These are phyloP conservation scores for Metaphire vulgaris DNA, from an alignment of 1,140 invertebrate species.

Conservation along the genomic window DNA sequence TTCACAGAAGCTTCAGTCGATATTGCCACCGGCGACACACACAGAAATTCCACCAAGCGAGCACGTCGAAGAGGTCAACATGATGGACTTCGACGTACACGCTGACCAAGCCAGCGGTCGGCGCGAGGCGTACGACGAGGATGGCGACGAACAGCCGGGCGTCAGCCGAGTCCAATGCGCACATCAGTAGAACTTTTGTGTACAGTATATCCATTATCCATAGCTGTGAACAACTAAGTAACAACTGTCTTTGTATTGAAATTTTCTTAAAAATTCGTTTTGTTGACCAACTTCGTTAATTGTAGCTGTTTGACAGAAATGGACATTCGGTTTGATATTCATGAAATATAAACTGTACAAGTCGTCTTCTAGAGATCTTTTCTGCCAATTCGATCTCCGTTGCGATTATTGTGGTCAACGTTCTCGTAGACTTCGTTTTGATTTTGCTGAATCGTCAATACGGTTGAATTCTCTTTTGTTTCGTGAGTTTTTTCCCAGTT, in stretches of 20 bases:
- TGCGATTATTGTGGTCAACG: background rate
- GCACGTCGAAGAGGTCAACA: constrained; percentile 73
- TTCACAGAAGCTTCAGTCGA: constrained; percentile 60
- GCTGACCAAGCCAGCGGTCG: constrained; percentile 57
- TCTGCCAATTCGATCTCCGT: too few relatives aligned
- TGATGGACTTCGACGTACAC: constrained; percentile 66
- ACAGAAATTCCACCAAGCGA: constrained; percentile 65
- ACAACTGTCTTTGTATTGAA: background rate
- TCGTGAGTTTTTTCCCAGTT: too few relatives aligned
- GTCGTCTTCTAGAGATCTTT: too few relatives aligned
- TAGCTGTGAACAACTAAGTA: background rate
- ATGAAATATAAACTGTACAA: background rate
- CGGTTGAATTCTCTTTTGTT: too few relatives aligned
- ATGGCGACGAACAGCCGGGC: constrained; percentile 58
- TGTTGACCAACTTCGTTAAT: background rate
- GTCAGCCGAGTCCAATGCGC: constrained; percentile 72
- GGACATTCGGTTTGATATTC: background rate
- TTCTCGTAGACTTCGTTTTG: background rate
- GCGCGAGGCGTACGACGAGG: constrained; percentile 61
- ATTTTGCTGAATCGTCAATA: too few relatives aligned
- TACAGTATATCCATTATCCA: background rate
- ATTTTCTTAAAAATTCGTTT: background rate
- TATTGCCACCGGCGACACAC: constrained; percentile 66
- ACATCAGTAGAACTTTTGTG: constrained; percentile 55
- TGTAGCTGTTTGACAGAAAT: background rate